Evolutionary conservation across 2,113 vertebrate species (phyloP).

Genomic region (Rhynchomys soricoides): DNA sequence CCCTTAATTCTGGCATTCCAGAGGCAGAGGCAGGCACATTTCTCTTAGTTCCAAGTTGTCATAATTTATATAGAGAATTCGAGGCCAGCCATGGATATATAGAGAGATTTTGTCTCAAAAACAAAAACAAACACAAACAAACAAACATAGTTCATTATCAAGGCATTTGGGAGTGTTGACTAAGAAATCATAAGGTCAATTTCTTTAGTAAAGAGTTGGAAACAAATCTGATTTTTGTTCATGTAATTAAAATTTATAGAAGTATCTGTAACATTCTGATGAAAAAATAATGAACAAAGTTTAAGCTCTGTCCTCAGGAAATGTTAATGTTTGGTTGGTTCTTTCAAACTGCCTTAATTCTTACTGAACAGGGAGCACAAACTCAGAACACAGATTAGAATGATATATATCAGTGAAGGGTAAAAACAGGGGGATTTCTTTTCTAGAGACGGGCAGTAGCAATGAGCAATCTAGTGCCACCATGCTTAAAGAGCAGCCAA

Average conservation of each 20-base stretch:
- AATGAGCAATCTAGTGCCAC: background rate
- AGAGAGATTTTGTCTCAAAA: background rate
- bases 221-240: conserved; percentile 16
- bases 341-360: background rate
- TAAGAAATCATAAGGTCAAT: background rate
- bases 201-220: background rate
- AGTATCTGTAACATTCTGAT: background rate
- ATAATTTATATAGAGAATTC: background rate
- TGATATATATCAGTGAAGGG: background rate
- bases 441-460: background rate
- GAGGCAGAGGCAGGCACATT: background rate
- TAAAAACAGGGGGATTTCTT: background rate
- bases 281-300: conserved; percentile 41
- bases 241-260: background rate
- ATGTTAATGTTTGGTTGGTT: conserved; percentile 9
- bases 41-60: background rate
- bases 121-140: background rate
- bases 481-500: background rate
- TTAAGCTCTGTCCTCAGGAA: background rate
- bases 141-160: background rate
- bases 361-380: background rate
- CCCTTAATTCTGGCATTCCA: background rate
- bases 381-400: background rate
- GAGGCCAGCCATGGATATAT: background rate
- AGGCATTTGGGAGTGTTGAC: background rate